Evolutionary conservation across 2,888 invertebrate genomes (phyloP), one percentile per base, ranked within the genome.

Genomic region (Coleophora deauratella): DNA sequence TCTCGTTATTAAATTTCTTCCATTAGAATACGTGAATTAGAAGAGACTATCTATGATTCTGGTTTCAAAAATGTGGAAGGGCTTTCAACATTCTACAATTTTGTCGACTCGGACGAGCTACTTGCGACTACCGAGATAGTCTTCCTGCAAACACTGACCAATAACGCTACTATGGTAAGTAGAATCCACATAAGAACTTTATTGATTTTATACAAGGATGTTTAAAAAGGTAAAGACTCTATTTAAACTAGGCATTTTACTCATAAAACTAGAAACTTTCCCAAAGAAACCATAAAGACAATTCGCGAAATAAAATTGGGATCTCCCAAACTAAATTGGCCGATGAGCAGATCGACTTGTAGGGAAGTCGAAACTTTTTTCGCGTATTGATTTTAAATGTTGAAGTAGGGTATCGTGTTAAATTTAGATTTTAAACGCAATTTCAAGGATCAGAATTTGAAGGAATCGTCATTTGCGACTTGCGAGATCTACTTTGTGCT

Each of bases 31-130:
- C 42, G 37, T 14, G 44, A 51, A 9, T 41, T 59, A 9, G 52
- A 58, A 34, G 38, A 47, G 1, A 49, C 41, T 1, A 36, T 50
- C 12, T 37, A 21, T 3, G 53, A 46, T 21, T 31, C 35, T 8
- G 42, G 41, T 6, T 53, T 49, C 21, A 45, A 59, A 38, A 48
- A 59, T 11, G 41, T 43, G n/a, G 51, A 41, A 28, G 76, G 72
- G 0, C 46, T 76, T 10, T 44, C 47, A 0, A 59, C 54, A 7
- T 68, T 73, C 35, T 65, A 66, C 43, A 55, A 59, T 0, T 46
- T 63, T 13, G 54, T 68, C 4, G 68, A 68, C 10, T 42, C 57
- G 0, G 76, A 78, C 13, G 78, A 79, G 46, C 54, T 79, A 2
- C 44, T 59, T 7, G 70, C 67, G 1, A 67, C 72, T 0, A 55